Percentiles rank a stretch among this genome's conserved stretches.
Evolutionary conservation across 92 coral and sea anemone species (phyloP).

Genomic region (Actinernus sp.): DNA sequence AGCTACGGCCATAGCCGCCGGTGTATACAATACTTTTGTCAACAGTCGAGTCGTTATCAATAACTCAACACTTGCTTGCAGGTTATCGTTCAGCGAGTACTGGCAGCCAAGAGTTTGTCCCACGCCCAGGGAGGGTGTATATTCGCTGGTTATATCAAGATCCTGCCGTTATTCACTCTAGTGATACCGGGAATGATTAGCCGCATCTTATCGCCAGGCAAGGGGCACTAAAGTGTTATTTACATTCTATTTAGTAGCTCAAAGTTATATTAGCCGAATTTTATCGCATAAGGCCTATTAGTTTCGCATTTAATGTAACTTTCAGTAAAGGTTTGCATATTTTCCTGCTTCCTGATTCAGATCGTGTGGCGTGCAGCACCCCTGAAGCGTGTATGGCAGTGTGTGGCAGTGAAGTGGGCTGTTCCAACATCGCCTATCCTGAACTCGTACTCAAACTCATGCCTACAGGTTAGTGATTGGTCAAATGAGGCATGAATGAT

Average conservation of each 20-base stretch:
- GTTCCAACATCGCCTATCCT: slow-evolving; percentile 96
- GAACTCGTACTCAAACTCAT: slow-evolving; percentile 89
- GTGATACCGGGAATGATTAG: slow-evolving; percentile 99
- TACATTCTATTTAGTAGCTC: not conserved
- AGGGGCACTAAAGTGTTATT: too few species aligned
- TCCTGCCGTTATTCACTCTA: slow-evolving; percentile 89
- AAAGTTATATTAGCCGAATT: too few species aligned
- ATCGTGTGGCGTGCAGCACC: slow-evolving; percentile 93
- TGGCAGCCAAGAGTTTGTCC: slow-evolving; percentile 94
- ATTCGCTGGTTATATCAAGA: slow-evolving; percentile 92
- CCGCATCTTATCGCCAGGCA: slow-evolving; percentile 93
- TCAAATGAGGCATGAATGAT: not conserved
- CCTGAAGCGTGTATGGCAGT: slow-evolving; percentile 88
- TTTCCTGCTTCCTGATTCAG: too few species aligned
- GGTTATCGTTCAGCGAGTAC: slow-evolving; percentile 96
- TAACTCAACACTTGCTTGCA: too few species aligned
- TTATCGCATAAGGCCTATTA: too few species aligned
- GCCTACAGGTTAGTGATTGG: slow-evolving; percentile 78
- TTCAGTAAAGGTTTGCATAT: too few species aligned
- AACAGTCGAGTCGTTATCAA: too few species aligned
- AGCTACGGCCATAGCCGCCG: too few species aligned
- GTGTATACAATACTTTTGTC: too few species aligned
- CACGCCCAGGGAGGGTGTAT: slow-evolving; percentile 95
- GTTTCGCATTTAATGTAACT: too few species aligned
- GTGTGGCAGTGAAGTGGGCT: slow-evolving; percentile 90